These are phyloP conservation scores for Ectemnius lituratus DNA, from an alignment of 2,888 invertebrate species.

Conservation along the genomic window DNA sequence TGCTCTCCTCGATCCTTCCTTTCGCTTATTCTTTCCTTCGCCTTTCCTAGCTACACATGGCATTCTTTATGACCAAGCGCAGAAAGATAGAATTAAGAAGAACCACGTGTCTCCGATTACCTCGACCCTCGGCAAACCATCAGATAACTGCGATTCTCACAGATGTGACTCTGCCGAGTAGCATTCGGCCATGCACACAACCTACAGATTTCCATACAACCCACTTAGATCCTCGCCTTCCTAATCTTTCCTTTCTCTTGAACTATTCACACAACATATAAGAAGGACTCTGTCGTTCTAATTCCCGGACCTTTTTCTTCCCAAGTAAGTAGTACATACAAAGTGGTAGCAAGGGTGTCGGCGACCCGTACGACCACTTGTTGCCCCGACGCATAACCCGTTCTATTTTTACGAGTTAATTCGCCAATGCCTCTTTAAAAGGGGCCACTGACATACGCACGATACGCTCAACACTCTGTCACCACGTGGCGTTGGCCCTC, in stretches of 20 bases:
- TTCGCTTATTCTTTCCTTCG: neutral
- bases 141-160: conserved; percentile 70
- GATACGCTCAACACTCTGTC: conserved; percentile 34
- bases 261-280: neutral
- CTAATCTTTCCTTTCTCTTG: neutral
- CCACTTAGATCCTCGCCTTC: conserved; percentile 8
- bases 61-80: too few relatives aligned
- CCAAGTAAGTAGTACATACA: too few relatives aligned
- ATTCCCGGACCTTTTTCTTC: too few relatives aligned
- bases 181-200: conserved; percentile 27
- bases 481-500: conserved; percentile 53
- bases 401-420: conserved; percentile 53
- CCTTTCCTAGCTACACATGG: conserved; percentile 49
- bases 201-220: conserved; percentile 33
- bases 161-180: conserved; percentile 48
- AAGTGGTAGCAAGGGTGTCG: conserved; percentile 22
- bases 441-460: neutral
- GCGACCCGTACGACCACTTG: conserved; percentile 51
- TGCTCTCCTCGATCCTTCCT: conserved; percentile 8
- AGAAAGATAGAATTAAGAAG: conserved; percentile 65
- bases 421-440: conserved; percentile 34
- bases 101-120: conserved; percentile 70
- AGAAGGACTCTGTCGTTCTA: neutral
- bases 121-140: conserved; percentile 52
- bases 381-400: conserved; percentile 15